Conservation (phyloP, 2,113 vertebrate species). For the Chionodraco myersi region DNA sequence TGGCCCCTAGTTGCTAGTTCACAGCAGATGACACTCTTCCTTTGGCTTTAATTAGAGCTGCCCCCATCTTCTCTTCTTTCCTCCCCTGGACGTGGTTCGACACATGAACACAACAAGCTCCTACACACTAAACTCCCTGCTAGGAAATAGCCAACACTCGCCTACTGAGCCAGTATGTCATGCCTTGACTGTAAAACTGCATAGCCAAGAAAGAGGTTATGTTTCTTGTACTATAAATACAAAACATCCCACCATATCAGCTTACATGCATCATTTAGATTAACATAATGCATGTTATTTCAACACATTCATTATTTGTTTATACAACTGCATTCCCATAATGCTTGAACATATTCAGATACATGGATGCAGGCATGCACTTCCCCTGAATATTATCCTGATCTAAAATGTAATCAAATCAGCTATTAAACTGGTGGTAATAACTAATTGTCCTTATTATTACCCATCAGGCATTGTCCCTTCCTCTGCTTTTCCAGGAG, state of each 20-base stretch:
- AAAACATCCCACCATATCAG: not conserved
- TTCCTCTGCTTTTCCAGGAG: slow-evolving; percentile 64
- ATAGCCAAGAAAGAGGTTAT: slow-evolving; percentile 21
- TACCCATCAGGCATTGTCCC: slow-evolving; percentile 73
- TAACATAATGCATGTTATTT: too few species aligned
- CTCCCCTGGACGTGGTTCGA: slow-evolving; percentile 73
- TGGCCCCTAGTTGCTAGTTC: slow-evolving; percentile 79
- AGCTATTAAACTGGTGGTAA: slow-evolving; percentile 58
- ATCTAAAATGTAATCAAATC: slow-evolving; percentile 64
- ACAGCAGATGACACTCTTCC: slow-evolving; percentile 81
- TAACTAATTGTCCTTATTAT: slow-evolving; percentile 70
- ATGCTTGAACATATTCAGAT: not conserved
- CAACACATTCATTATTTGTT: not conserved
- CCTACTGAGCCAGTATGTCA: slow-evolving; percentile 45
- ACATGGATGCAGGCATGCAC: not conserved
- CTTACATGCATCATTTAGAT: too few species aligned
- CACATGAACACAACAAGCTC: slow-evolving; percentile 70
- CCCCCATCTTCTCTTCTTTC: slow-evolving; percentile 71
- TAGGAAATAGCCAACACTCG: slow-evolving; percentile 54
- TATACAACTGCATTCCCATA: not conserved
- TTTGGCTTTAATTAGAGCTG: slow-evolving; percentile 82
- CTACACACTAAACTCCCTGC: slow-evolving; percentile 64
- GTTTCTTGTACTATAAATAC: slow-evolving; percentile 17
- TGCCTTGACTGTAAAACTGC: slow-evolving; percentile 27
- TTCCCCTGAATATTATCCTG: slow-evolving; percentile 46